Base-by-base conservation (phyloP, 2,888 invertebrate species). In the Gymnocheta viridis region DNA sequence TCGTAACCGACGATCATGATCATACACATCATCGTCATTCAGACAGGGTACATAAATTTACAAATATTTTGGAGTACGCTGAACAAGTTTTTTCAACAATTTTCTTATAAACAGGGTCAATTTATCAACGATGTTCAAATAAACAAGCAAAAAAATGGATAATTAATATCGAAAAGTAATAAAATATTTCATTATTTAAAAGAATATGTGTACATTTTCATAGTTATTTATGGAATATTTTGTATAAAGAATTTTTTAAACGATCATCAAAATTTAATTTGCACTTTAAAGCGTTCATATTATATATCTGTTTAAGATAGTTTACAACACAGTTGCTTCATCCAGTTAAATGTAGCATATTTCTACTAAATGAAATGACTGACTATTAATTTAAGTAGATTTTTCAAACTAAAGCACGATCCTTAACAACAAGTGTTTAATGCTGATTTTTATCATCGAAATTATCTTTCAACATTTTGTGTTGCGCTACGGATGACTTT, bases 1-100 rank as follows among this genome's bases (percentile, higher is more conserved):
- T 66, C 80, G 70, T 54, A 88, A 86, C 86, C 86, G 89, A 86
- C 88, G 89, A 85, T 74, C 62, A 86, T 87, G 86, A 84, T 66
- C 82, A 83, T 82, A 80, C 56, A 73, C 79, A 54, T 54, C 54
- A 19, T 24, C 66, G 47, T 69, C 38, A 70, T 29, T 51, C 41
- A 58, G 9, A 9, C 47, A 44, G 32, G 24, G 29, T 19, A 17
- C 27, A 54, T 27, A 44, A 41, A 51, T 70, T 70, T 62, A 51
- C 9, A 70, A 60, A 70, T 54, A 54, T 62, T 62, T 60, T 29
- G 29, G 14, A 62, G 14, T 60, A 69, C n/a, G 38, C 38, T 60
- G 38, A 60, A 49, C 67, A 77, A 58, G 58, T 19, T 69, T 66
- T n/a, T 69, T 24, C 12, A 60, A 10, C 1, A 27, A 19, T 60